These are phyloP conservation scores for Acanthurus lineatus DNA, from an alignment of 2,797 vertebrate species.

Conservation along the genomic window DNA sequence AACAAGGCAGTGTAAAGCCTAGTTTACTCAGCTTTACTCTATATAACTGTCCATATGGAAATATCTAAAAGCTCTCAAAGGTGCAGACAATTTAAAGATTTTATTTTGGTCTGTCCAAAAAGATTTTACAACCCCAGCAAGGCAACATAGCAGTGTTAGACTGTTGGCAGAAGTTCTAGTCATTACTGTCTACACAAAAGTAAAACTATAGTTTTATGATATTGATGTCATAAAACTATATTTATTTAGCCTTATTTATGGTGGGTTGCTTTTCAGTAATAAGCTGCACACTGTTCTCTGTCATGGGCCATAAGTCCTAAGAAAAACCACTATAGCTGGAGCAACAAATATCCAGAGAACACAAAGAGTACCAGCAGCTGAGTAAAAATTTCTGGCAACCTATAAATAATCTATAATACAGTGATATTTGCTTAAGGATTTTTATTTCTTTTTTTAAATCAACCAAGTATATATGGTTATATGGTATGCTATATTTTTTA, in stretches of 20 bases:
- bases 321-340: not conserved
- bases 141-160: slow-evolving; percentile 15
- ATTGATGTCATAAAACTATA: too few relatives aligned
- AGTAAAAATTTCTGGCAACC: not conserved
- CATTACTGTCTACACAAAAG: slow-evolving; percentile 35
- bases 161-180: not conserved
- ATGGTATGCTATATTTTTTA: too few relatives aligned
- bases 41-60: slow-evolving; percentile 50
- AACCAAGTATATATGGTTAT: too few relatives aligned
- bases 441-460: not conserved
- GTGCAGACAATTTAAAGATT: slow-evolving; percentile 28
- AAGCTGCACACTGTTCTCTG: not conserved
- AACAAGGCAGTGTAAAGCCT: slow-evolving; percentile 20
- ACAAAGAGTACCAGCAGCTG: not conserved
- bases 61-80: slow-evolving; percentile 35
- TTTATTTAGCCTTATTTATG: slow-evolving; percentile 16
- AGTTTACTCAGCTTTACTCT: slow-evolving; percentile 20
- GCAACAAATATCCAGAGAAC: not conserved
- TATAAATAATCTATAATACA: too few relatives aligned
- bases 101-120: slow-evolving; percentile 50
- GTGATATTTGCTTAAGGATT: not conserved
- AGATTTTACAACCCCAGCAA: slow-evolving; percentile 47
- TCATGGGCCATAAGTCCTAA: not conserved
- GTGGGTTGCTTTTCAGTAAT: slow-evolving; percentile 29
- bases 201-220: slow-evolving; percentile 17